phyloP scores from a whole-genome alignment of 2,888 invertebrate species.

The Protonemura montana region DNA sequence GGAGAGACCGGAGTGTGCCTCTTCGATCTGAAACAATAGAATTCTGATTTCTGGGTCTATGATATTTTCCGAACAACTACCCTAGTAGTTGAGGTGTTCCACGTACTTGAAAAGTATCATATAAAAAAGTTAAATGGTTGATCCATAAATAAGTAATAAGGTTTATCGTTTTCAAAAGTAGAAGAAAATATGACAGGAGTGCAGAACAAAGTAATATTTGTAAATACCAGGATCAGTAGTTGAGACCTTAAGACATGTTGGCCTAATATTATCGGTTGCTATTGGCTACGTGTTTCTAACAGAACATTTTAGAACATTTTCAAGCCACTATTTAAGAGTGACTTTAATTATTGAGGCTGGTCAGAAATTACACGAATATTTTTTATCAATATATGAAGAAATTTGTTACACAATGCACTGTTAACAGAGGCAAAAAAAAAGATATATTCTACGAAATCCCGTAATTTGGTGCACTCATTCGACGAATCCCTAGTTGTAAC shows the following conservation, averaged over 20 bases:
- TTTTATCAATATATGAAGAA: constrained; percentile 5
- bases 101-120: neutral
- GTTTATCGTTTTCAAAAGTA: neutral
- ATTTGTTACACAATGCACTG: constrained; percentile 7
- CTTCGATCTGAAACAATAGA: neutral
- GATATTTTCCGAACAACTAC: neutral
- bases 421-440: constrained; percentile 2
- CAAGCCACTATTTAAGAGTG: neutral
- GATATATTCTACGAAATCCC: neutral
- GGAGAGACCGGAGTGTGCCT: neutral
- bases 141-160: neutral
- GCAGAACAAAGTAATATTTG: constrained; percentile 7
- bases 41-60: neutral
- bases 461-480: neutral
- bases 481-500: neutral
- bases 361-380: neutral
- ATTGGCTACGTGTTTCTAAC: neutral
- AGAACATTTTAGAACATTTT: neutral
- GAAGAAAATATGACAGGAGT: neutral
- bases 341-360: neutral
- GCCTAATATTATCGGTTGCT: neutral
- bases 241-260: neutral
- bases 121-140: neutral
- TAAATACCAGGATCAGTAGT: constrained; percentile 2
- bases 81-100: neutral